Base-by-base conservation (phyloP, 2,797 vertebrate species). In the Balearica regulorum region DNA sequence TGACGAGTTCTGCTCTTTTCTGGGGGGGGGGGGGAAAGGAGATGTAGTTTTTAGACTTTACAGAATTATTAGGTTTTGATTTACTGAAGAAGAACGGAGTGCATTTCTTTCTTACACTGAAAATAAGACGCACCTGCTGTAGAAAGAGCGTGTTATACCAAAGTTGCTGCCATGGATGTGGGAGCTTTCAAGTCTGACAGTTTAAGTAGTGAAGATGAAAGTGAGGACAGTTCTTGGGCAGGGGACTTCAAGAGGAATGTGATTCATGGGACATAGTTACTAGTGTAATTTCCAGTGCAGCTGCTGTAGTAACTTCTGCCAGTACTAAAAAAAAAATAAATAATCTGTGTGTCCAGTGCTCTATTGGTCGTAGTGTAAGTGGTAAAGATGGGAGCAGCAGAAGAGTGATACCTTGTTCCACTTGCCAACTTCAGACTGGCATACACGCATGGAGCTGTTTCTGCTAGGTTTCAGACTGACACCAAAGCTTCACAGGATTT, bases 151-250 rank as follows among this genome's bases (percentile, higher is more conserved):
- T 14, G 2, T n/a, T 16, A 37, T 44, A 10, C 1, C 1, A 19
- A 54, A 20, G 35, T 37, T 19, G 24, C 43, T 22, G 57, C 5
- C 2, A 37, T 57, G 66, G 69, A 19, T 41, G 33, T 37, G 31
- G 54, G 57, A 68, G 68, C 82, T 71, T 77, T 83, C 24, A 16
- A 29, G 58, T 28, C 39, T 72, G 77, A 25, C 44, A 28, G 54
- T 49, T 69, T 65, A 84, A 85, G 91, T 25, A 49, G 86, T 5
- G 48, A 49, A 53, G 86, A 70, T 58, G 71, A 26, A 85, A 84
- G 93, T 66, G 93, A 90, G 89, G 93, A 93, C 79, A 87, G 93
- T 28, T 93, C 83, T 62, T 90, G 93, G 89, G 83, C 91, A 88
- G 86, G 79, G 58, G 64, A 71, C 69, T 80, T 13, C 8, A 19